Percentiles rank a stretch among this genome's conserved stretches.
phyloP scores from a whole-genome alignment of 1,140 invertebrate genomes.

The Rhagoletis pomonella region DNA sequence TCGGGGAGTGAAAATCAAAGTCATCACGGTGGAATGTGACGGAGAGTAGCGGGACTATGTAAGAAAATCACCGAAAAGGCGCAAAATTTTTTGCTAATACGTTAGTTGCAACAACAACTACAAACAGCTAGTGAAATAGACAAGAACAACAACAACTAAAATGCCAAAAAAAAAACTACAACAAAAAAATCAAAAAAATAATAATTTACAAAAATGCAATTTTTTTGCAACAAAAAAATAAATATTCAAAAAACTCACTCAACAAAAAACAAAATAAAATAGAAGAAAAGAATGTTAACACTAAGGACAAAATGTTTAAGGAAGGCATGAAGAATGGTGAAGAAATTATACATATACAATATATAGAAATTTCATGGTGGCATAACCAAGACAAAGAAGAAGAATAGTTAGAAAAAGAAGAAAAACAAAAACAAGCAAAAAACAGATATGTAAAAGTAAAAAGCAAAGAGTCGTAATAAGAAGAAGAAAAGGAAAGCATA shows the following conservation, averaged over 20 bases:
- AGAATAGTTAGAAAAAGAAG: slow-evolving; percentile 64
- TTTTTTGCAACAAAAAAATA: slow-evolving; percentile 49
- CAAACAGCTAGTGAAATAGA: slow-evolving; percentile 51
- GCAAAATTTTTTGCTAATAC: slow-evolving; percentile 76
- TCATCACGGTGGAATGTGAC: slow-evolving; percentile 83
- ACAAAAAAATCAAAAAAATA: slow-evolving; percentile 38
- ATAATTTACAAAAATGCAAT: slow-evolving; percentile 38
- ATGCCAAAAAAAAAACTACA: slow-evolving; percentile 46
- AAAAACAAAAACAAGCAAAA: slow-evolving; percentile 64
- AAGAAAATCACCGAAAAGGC: slow-evolving; percentile 89
- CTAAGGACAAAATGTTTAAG: slow-evolving; percentile 24
- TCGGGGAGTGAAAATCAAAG: slow-evolving; percentile 75
- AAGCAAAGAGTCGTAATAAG: slow-evolving; percentile 9
- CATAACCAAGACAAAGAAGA: slow-evolving; percentile 57
- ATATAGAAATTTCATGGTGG: slow-evolving; percentile 28
- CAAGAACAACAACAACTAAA: slow-evolving; percentile 47
- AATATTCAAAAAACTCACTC: slow-evolving; percentile 6
- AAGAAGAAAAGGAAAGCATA: slow-evolving; percentile 57
- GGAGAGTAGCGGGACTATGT: slow-evolving; percentile 89
- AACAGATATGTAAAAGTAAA: neutral
- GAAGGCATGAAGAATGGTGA: slow-evolving; percentile 16
- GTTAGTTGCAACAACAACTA: slow-evolving; percentile 66
- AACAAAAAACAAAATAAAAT: slow-evolving; percentile 27
- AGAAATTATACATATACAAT: slow-evolving; percentile 28
- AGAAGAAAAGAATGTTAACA: slow-evolving; percentile 45